Base-by-base conservation (phyloP, 2,113 vertebrate genomes). In the Rhinoderma darwinii region DNA sequence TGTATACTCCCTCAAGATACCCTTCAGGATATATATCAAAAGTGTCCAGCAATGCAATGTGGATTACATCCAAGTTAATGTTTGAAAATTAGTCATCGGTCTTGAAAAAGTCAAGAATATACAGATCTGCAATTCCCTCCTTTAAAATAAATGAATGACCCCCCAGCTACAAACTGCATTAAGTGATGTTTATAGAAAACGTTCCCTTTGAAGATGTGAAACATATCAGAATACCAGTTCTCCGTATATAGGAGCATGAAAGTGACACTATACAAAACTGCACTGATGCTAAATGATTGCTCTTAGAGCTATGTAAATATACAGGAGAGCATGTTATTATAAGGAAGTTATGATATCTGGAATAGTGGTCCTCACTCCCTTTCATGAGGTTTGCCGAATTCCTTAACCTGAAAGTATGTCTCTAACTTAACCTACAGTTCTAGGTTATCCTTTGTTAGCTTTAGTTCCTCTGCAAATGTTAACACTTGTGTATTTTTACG, bases 191-290 rank as follows among this genome's bases (percentile, higher is more conserved):
- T 68, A 68, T 32, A 68, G 37, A 47, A 82, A 50, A 68, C 25
- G 11, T 47, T 5, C 41, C 10, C 43, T 70, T 70, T 83, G 41
- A 83, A 80, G 76, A 54, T 56, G 50, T 79, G 8, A 79, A 82
- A 25, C 4, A 63, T 70, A 14, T 12, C 59, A 68, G 4, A n/a
- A 81, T 25, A 43, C n/a, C 2, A 2, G 10, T 51, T n/a, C 32
- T 50, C 3, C 11, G 51, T 50, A 35, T 35, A 70, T 35, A 47
- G 22, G 18, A n/a, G 18, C 22, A 37, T 37, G 43, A 10, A 44
- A 22, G 61, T 47, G 43, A 44, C 50, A 61, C 3, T 32, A 20
- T 30, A 66, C 11, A 59, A 32, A 4, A 51, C 27, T 22, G 18
- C 30, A 25, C 81, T 66, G 50, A 70, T 51, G 27, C 18, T 35